Percentiles rank a stretch among this genome's conserved stretches.
Evolutionary conservation across 2,888 invertebrate genomes (phyloP).

Genomic region (Chloroclysta siterata): DNA sequence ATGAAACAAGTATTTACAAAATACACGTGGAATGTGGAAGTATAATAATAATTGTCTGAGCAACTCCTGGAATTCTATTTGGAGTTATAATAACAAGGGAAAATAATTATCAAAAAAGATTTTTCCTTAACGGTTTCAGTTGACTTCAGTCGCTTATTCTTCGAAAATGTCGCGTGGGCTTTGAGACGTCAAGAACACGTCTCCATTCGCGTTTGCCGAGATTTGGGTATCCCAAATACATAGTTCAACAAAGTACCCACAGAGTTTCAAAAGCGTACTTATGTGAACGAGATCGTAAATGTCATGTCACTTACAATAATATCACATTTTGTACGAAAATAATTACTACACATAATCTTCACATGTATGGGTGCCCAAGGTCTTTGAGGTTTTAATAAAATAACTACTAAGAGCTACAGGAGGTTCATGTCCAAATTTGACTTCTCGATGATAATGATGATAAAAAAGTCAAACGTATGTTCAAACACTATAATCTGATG

Average conservation of each 20-base stretch:
- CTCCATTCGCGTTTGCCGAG: background rate
- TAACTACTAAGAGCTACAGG: no score
- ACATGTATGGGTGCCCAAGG: no score
- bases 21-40: no score
- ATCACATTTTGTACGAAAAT: background rate
- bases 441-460: no score
- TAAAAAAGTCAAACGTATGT: no score
- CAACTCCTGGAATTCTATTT: background rate
- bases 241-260: background rate
- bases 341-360: no score
- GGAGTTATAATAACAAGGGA: background rate
- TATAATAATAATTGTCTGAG: background rate
- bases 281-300: background rate
- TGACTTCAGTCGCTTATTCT: constrained; percentile 8
- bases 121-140: background rate
- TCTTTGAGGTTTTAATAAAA: no score
- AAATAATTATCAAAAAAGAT: constrained; percentile 1
- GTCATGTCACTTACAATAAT: background rate
- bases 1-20: no score
- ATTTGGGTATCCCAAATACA: constrained; percentile 4
- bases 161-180: constrained; percentile 4
- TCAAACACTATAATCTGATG: no score
- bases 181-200: constrained; percentile 17
- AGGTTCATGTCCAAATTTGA: no score
- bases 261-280: background rate